Base-by-base conservation (phyloP, 2,797 vertebrate species). In the Crax fasciolata region DNA sequence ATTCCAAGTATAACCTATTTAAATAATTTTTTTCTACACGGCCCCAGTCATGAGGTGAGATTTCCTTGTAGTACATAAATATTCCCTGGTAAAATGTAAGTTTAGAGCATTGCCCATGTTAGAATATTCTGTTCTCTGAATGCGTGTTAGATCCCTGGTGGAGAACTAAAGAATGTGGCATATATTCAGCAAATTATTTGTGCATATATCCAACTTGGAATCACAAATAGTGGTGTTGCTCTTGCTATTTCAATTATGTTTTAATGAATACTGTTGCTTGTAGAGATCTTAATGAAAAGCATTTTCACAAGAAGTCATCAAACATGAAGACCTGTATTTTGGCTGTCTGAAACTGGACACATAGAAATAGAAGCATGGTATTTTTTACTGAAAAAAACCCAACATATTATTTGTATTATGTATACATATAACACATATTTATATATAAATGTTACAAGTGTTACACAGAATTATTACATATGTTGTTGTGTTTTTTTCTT, bases 371-470 rank as follows among this genome's bases (percentile, higher is more conserved):
- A 87, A 38, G 3, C 11, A 25, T 38, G 14, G 35, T 11, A 43
- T 43, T 43, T 43, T 43, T 43, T 43, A 43, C 11, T 6, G 15
- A 43, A 43, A 43, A 15, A 43, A 43, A 6, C 35, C 35, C 35
- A 35, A 19, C 10, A 0, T 43, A 49, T 48, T 43, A 10, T 3
- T 4, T 19, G 20, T 46, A 8, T 55, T 67, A 12, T 0, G 1
- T 54, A 54, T 21, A 68, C 8, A 41, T 15, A 13, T 7, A 43
- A 12, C 4, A 25, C 18, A 20, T 16, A 65, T 16, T 48, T 10
- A 55, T 6, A 51, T 6, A 8, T 15, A 57, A 52, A 87, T 65
- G 18, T 21, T 48, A 4, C 20, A 39, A 4, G 11, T 19, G 51
- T 48, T 70, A n/a, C 19, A 49, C 0, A 59, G 59, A 67, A 72